phyloP scores from a whole-genome alignment of 1,140 invertebrate species.

The Onthophagus taurus region DNA sequence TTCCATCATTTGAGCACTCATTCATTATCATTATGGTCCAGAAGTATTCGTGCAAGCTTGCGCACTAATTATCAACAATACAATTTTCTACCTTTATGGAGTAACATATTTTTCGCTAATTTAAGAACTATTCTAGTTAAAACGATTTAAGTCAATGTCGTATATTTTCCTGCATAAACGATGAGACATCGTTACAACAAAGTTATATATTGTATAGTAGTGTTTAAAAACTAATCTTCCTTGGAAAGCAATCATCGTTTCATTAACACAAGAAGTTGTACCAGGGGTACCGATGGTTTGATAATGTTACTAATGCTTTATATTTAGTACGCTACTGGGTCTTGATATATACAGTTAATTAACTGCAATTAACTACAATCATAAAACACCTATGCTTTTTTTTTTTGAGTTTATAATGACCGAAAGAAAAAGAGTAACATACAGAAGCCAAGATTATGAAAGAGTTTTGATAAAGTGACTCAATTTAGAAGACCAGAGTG shows the following conservation, averaged over 20 bases:
- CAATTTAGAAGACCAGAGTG: no score
- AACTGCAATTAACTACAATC: no score
- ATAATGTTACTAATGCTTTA: no score
- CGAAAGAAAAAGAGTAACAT: no score
- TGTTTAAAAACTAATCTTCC: conserved; percentile 34
- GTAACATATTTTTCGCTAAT: neutral
- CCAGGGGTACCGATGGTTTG: conserved; percentile 18
- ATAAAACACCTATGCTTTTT: no score
- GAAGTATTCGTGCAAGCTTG: neutral
- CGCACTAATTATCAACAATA: neutral
- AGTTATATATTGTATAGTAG: conserved; percentile 35
- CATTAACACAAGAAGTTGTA: conserved; percentile 31
- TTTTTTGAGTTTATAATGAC: no score
- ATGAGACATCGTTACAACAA: conserved; percentile 28
- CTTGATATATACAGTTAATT: no score
- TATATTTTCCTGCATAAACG: conserved; percentile 27
- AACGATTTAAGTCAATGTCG: neutral
- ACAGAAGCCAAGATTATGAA: no score
- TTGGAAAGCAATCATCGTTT: conserved; percentile 31
- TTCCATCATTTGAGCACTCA: conserved; percentile 33
- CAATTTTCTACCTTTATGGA: neutral
- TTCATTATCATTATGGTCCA: conserved; percentile 20
- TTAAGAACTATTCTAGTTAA: neutral
- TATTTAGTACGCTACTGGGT: no score
- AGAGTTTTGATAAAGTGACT: no score